These are phyloP conservation scores for Aphaenogaster rudis DNA, from an alignment of 1,140 invertebrate species.

Conservation along the genomic window DNA sequence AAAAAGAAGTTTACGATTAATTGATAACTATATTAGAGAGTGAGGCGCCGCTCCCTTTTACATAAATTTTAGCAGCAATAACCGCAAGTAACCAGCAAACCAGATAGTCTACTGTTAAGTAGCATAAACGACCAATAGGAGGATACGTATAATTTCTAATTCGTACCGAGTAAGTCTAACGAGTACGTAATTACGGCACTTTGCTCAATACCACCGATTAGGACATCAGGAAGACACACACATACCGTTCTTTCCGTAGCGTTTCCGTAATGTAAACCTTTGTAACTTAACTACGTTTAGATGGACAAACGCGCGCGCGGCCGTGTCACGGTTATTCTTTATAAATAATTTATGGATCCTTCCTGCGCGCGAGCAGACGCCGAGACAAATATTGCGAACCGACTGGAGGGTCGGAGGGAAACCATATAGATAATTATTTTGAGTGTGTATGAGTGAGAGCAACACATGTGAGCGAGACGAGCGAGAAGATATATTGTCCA, in stretches of 20 bases:
- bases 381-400: conserved; percentile 55
- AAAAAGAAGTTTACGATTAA: conserved; percentile 40
- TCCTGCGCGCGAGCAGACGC: conserved; percentile 25
- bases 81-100: conserved; percentile 63
- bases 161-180: conserved; percentile 73
- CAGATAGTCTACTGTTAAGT: conserved; percentile 72
- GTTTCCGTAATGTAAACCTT: conserved; percentile 58
- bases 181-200: conserved; percentile 67
- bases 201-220: conserved; percentile 75
- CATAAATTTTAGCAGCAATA: conserved; percentile 75
- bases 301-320: conserved; percentile 45
- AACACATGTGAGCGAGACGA: not conserved
- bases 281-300: conserved; percentile 57
- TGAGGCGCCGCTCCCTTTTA: conserved; percentile 62
- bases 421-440: conserved; percentile 76
- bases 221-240: conserved; percentile 59
- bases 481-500: not conserved
- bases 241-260: conserved; percentile 63
- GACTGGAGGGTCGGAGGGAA: conserved; percentile 49
- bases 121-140: conserved; percentile 76
- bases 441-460: conserved; percentile 39
- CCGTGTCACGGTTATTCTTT: conserved; percentile 67
- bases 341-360: conserved; percentile 51
- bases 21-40: conserved; percentile 45
- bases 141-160: conserved; percentile 73